These are phyloP conservation scores for Epinotia bilunana DNA, from an alignment of 2,888 invertebrate species.

Conservation along the genomic window DNA sequence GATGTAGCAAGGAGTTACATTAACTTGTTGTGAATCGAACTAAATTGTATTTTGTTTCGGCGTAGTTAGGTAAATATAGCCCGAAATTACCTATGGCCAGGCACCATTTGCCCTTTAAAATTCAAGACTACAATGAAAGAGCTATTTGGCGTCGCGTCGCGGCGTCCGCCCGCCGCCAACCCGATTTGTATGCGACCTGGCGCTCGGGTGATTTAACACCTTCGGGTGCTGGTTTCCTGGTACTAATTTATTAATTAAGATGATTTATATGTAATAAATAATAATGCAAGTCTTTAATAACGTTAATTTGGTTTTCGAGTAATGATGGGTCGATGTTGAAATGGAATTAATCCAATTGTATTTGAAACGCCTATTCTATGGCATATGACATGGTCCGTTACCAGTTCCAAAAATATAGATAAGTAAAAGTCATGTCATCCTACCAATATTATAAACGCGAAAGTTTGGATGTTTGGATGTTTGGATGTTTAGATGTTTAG, in stretches of 20 bases:
- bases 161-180: slow-evolving; percentile 37
- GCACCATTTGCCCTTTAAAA: slow-evolving; percentile 37
- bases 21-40: too few species aligned
- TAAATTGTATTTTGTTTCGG: too few species aligned
- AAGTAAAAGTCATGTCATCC: too few species aligned
- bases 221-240: slow-evolving; percentile 22
- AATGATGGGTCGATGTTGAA: too few species aligned
- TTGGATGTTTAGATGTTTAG: too few species aligned
- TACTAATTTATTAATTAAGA: slow-evolving; percentile 32
- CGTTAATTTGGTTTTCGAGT: background rate
- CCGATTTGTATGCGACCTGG: slow-evolving; percentile 39
- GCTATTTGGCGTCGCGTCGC: slow-evolving; percentile 42
- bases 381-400: too few species aligned
- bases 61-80: slow-evolving; percentile 25
- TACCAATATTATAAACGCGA: too few species aligned
- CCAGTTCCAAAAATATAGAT: too few species aligned
- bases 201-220: slow-evolving; percentile 37
- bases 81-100: background rate
- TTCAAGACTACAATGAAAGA: slow-evolving; percentile 44
- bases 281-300: slow-evolving; percentile 23
- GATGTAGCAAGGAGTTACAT: background rate
- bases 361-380: too few species aligned
- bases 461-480: too few species aligned
- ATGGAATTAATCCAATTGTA: too few species aligned
- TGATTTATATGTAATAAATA: slow-evolving; percentile 18